phyloP scores from a whole-genome alignment of 2,888 invertebrate species.

The Ypsolopha scabrella region DNA sequence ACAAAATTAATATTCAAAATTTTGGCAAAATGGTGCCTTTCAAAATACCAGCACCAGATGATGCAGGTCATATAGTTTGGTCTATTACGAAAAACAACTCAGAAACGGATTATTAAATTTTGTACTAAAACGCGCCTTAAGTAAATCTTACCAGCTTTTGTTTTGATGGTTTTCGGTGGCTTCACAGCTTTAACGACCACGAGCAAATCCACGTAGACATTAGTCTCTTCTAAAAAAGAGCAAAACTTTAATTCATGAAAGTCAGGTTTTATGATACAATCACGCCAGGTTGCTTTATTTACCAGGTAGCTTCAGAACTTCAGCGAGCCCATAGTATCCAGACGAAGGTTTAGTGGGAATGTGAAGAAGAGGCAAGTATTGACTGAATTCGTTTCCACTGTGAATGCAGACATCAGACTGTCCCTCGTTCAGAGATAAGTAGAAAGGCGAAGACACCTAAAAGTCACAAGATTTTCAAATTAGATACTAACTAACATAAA shows the following conservation, averaged over 20 bases:
- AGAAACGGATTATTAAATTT: too few relatives aligned
- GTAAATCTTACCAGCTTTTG: slow-evolving; percentile 57
- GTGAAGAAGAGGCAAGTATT: slow-evolving; percentile 66
- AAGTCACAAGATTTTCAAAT: too few relatives aligned
- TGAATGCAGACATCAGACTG: slow-evolving; percentile 72
- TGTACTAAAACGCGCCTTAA: too few relatives aligned
- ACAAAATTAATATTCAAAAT: too few relatives aligned
- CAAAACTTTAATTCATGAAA: not conserved
- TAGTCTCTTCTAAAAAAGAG: slow-evolving; percentile 43
- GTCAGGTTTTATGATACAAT: too few relatives aligned
- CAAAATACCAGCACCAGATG: too few relatives aligned
- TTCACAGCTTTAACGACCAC: slow-evolving; percentile 76
- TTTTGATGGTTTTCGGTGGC: slow-evolving; percentile 72
- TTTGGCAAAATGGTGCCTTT: too few relatives aligned
- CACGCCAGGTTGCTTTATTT: not conserved
- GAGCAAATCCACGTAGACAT: slow-evolving; percentile 73
- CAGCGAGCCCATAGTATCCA: slow-evolving; percentile 67
- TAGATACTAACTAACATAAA: too few relatives aligned
- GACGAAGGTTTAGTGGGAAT: slow-evolving; percentile 75
- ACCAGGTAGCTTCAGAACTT: slow-evolving; percentile 56
- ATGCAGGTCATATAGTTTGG: too few relatives aligned
- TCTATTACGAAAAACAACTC: too few relatives aligned
- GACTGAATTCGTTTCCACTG: slow-evolving; percentile 53
- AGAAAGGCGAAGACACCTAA: slow-evolving; percentile 74
- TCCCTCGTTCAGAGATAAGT: slow-evolving; percentile 75